Evolutionary conservation across 2,113 vertebrate species (phyloP).

Genomic region (Pygoscelis adeliae): DNA sequence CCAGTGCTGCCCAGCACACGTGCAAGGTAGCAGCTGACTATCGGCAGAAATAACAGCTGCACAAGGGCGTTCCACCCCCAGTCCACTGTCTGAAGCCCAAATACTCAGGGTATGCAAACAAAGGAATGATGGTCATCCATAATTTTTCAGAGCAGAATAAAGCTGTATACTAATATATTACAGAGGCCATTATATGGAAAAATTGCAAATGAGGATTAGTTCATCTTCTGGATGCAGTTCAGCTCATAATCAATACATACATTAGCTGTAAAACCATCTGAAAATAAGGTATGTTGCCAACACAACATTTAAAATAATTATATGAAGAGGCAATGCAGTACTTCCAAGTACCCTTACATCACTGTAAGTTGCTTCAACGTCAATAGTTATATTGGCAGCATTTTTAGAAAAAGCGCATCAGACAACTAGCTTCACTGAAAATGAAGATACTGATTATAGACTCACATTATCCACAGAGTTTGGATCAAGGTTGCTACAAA

Average conservation of each 20-base stretch:
- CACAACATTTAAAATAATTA: conserved; percentile 19
- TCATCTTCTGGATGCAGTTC: background rate
- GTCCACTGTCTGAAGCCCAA: background rate
- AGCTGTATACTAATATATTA: background rate
- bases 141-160: background rate
- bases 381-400: background rate
- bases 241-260: background rate
- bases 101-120: background rate
- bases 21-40: background rate
- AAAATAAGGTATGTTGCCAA: conserved; percentile 5
- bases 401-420: background rate
- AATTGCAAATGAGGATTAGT: background rate
- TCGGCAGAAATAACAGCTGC: background rate
- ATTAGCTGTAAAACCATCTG: background rate
- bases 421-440: background rate
- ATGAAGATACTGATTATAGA: background rate
- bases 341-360: background rate
- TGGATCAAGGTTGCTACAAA: background rate
- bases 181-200: background rate
- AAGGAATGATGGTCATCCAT: background rate
- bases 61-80: background rate
- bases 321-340: background rate
- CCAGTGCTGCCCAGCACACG: accelerated
- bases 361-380: conserved; percentile 1
- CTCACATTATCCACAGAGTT: background rate